phyloP scores from a whole-genome alignment of 1,140 invertebrate genomes.

The Rhynchophorus ferrugineus region DNA sequence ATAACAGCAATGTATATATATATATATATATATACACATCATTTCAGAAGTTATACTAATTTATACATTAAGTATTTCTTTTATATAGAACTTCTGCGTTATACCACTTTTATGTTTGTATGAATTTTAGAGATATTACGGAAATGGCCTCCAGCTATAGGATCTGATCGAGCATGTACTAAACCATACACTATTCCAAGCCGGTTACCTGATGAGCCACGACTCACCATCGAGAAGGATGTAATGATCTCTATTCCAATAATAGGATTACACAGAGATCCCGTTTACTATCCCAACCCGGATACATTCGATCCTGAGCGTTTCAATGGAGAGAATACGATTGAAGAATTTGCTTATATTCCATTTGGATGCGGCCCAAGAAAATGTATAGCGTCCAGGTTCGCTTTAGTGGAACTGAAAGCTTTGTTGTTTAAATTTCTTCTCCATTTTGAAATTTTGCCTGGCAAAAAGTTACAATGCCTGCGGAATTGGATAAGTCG shows the following conservation, averaged over 20 bases:
- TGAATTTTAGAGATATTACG: constrained; percentile 10
- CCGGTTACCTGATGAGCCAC: constrained; percentile 12
- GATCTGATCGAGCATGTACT: constrained; percentile 20
- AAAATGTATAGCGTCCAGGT: constrained; percentile 40
- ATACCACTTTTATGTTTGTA: background rate
- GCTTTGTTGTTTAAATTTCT: constrained; percentile 42
- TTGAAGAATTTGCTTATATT: constrained; percentile 39
- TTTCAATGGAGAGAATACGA: constrained; percentile 42
- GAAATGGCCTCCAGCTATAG: constrained; percentile 11
- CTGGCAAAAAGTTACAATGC: constrained; percentile 16
- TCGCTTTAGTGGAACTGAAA: constrained; percentile 53
- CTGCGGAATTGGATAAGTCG: constrained; percentile 30
- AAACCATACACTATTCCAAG: constrained; percentile 20
- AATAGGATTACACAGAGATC: constrained; percentile 46
- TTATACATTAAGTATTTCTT: too few relatives aligned
- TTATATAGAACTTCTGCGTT: background rate
- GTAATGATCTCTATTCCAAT: constrained; percentile 42
- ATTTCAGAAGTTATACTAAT: too few relatives aligned
- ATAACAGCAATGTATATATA: too few relatives aligned
- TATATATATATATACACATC: too few relatives aligned
- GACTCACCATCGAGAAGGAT: constrained; percentile 29
- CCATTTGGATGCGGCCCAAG: constrained; percentile 50
- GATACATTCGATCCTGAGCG: constrained; percentile 48
- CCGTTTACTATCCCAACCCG: constrained; percentile 45
- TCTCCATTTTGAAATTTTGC: constrained; percentile 20